Evolutionary conservation across 2,113 vertebrate genomes (phyloP).

Genomic region (Proteles cristata): DNA sequence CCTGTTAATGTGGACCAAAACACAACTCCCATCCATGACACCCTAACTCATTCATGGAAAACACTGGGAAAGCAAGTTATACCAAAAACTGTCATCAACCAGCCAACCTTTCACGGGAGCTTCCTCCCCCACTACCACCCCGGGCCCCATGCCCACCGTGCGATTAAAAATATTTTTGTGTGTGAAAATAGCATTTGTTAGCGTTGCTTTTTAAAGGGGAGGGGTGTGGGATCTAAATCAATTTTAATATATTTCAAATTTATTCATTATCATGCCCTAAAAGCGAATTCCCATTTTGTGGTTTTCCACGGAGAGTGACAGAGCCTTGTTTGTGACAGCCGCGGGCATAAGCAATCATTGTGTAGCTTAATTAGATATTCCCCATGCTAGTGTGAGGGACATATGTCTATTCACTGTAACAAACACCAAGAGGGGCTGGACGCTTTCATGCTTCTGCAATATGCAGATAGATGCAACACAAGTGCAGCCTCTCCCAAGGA

Average conservation of each 20-base stretch:
- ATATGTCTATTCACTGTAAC: conserved; percentile 87
- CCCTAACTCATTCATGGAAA: neutral
- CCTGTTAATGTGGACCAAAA: neutral
- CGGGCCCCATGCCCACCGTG: accelerated
- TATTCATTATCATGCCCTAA: conserved; percentile 84
- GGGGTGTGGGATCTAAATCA: conserved; percentile 51
- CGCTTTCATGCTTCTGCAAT: conserved; percentile 80
- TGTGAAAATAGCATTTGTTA: neutral
- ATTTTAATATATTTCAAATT: conserved; percentile 84
- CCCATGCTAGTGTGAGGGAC: conserved; percentile 84
- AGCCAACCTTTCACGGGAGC: accelerated
- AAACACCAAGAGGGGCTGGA: conserved; percentile 80
- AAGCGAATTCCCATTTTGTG: conserved; percentile 83
- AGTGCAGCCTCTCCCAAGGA: conserved; percentile 94
- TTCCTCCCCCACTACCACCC: accelerated
- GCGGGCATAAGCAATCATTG: conserved; percentile 85
- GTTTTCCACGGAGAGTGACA: conserved; percentile 84
- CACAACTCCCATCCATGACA: neutral
- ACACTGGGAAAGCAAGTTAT: neutral
- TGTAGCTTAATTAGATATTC: conserved; percentile 88
- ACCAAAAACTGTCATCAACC: neutral
- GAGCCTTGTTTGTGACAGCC: conserved; percentile 85
- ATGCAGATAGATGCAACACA: conserved; percentile 84
- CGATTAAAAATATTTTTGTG: neutral
- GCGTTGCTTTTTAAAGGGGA: neutral